phyloP scores from a whole-genome alignment of 2,888 invertebrate genomes.

The Brachycybe producta region DNA sequence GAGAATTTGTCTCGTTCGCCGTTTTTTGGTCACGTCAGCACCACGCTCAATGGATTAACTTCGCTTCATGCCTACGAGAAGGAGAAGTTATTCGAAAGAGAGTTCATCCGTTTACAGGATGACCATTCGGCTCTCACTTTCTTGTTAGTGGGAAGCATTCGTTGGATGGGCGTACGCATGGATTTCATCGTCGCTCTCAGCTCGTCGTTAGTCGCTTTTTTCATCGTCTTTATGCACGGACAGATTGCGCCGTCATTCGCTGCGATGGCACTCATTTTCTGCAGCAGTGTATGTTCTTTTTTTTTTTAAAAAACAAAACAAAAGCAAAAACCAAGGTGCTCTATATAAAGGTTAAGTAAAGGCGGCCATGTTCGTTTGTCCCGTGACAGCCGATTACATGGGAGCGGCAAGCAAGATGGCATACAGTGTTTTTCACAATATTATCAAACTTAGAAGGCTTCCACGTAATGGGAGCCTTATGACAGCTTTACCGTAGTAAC shows the following conservation, averaged over 20 bases:
- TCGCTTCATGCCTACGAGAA: slow-evolving; percentile 48
- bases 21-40: slow-evolving; percentile 44
- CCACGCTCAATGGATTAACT: slow-evolving; percentile 44
- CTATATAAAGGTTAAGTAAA: too few species aligned
- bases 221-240: slow-evolving; percentile 7
- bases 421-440: too few species aligned
- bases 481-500: too few species aligned
- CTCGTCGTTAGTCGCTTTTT: neutral
- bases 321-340: too few species aligned
- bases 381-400: too few species aligned
- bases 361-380: too few species aligned
- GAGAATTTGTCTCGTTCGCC: slow-evolving; percentile 46
- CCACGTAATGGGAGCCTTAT: too few species aligned
- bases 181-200: slow-evolving; percentile 9
- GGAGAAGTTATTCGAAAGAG: slow-evolving; percentile 37
- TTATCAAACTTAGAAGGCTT: too few species aligned
- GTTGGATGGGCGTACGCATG: slow-evolving; percentile 10
- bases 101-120: slow-evolving; percentile 11
- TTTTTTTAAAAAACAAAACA: neutral
- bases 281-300: slow-evolving; percentile 8
- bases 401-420: too few species aligned
- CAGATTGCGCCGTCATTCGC: slow-evolving; percentile 7
- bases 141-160: slow-evolving; percentile 8
- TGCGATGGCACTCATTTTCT: slow-evolving; percentile 9
- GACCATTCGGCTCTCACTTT: slow-evolving; percentile 11